These are phyloP conservation scores for Glaucidium brasilianum DNA, from an alignment of 2,113 vertebrate genomes.

Conservation along the genomic window DNA sequence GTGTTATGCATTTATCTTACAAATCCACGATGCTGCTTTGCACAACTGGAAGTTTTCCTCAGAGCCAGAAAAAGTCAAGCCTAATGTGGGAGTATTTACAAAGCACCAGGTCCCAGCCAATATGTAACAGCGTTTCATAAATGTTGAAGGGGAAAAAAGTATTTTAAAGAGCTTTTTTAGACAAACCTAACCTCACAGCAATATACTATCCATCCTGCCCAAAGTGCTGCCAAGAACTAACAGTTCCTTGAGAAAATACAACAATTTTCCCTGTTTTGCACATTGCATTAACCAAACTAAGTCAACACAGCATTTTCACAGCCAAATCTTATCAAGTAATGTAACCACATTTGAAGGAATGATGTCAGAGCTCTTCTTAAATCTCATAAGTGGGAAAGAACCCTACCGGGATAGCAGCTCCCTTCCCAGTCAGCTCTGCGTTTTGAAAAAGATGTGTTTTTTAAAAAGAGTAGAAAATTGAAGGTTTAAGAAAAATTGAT, in stretches of 20 bases:
- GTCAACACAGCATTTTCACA: neutral
- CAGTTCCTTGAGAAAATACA: neutral
- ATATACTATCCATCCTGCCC: neutral
- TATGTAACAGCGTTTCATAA: neutral
- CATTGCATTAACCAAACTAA: neutral
- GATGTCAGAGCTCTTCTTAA: neutral
- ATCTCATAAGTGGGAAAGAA: neutral
- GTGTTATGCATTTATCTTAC: neutral
- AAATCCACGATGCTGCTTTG: neutral
- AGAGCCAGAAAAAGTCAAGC: constrained; percentile 13
- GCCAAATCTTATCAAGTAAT: neutral
- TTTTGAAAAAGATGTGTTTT: neutral
- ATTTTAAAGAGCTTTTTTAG: neutral
- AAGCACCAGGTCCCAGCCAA: neutral
- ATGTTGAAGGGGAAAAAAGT: neutral
- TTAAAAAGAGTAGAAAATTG: neutral
- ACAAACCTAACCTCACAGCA: neutral
- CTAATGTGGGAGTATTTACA: neutral
- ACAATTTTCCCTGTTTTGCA: neutral
- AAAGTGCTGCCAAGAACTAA: neutral
- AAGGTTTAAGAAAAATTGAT: neutral
- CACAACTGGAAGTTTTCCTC: constrained; percentile 5
- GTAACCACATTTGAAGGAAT: neutral
- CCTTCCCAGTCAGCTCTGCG: neutral
- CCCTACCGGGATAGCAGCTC: neutral